A percentile compares a stretch with the other conserved stretches of the same genome.
Conservation (phyloP, 37 sponge, comb jelly and placozoan genomes). For the Mnemiopsis leidyi region DNA sequence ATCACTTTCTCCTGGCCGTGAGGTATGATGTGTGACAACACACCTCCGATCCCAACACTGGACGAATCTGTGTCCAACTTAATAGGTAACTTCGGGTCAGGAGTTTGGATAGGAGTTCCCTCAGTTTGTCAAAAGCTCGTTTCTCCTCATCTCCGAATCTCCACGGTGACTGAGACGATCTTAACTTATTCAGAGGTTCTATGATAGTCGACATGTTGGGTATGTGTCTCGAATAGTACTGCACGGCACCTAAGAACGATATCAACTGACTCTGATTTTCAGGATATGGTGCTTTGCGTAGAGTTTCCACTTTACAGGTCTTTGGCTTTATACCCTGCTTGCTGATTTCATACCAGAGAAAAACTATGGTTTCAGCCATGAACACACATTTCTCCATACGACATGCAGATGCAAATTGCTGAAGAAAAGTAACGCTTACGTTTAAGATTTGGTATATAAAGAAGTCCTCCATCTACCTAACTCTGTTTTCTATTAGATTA, state of each 20-base stretch:
- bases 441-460: no score
- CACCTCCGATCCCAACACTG: constrained; percentile 33
- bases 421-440: no score
- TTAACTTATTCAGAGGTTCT: neutral
- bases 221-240: neutral
- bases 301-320: neutral
- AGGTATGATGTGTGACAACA: constrained; percentile 47
- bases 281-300: neutral
- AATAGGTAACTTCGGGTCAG: neutral
- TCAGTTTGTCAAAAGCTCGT: neutral
- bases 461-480: no score
- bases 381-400: neutral
- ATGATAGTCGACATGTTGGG: neutral
- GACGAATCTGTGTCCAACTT: neutral
- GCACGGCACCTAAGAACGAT: constrained; percentile 1
- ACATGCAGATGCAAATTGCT: no score
- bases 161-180: neutral
- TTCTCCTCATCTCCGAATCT: constrained; percentile 3
- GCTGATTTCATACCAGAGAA: neutral
- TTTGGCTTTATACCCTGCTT: neutral
- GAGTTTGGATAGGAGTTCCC: neutral
- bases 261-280: neutral
- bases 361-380: neutral
- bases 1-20: neutral
- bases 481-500: no score